These are phyloP conservation scores for Festucalex cinctus DNA, from an alignment of 2,113 vertebrate species.

Conservation along the genomic window DNA sequence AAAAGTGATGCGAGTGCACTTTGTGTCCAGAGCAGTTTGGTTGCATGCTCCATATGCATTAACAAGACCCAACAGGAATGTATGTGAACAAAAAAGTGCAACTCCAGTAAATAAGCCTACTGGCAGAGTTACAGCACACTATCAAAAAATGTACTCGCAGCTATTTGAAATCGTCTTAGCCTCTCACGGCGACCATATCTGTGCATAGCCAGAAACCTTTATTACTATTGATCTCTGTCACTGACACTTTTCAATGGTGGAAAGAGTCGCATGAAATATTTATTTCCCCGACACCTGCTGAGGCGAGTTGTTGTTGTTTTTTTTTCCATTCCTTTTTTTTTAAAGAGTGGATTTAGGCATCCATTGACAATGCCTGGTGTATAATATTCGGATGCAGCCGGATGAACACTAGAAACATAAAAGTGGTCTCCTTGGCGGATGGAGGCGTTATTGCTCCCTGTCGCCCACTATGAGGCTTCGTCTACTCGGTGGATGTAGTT, in stretches of 20 bases:
- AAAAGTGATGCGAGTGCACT: background rate
- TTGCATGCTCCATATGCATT: background rate
- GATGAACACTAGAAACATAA: conserved; percentile 53
- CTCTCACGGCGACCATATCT: conserved; percentile 27
- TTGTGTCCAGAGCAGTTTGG: background rate
- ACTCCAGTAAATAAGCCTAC: conserved; percentile 1
- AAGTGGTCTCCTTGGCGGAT: conserved; percentile 14
- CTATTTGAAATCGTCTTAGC: conserved; percentile 5
- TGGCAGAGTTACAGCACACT: background rate
- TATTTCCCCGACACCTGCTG: conserved; percentile 60
- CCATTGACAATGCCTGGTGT: conserved; percentile 29
- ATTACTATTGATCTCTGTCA: conserved; percentile 40
- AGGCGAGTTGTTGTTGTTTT: conserved; percentile 24
- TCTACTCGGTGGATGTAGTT: background rate
- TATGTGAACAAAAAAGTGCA: background rate
- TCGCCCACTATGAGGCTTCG: background rate
- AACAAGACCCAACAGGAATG: background rate
- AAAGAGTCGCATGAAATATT: conserved; percentile 54
- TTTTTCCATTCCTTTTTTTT: conserved; percentile 25
- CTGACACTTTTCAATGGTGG: conserved; percentile 30
- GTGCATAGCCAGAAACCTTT: conserved; percentile 32
- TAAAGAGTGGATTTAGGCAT: conserved; percentile 28
- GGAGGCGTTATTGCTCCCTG: conserved; percentile 14
- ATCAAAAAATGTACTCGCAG: conserved; percentile 1
- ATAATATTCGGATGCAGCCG: conserved; percentile 38